A percentile compares a stretch with the other conserved stretches of the same genome.
phyloP scores from a whole-genome alignment of 2,888 invertebrate species.

The Prionchulus punctatus region DNA sequence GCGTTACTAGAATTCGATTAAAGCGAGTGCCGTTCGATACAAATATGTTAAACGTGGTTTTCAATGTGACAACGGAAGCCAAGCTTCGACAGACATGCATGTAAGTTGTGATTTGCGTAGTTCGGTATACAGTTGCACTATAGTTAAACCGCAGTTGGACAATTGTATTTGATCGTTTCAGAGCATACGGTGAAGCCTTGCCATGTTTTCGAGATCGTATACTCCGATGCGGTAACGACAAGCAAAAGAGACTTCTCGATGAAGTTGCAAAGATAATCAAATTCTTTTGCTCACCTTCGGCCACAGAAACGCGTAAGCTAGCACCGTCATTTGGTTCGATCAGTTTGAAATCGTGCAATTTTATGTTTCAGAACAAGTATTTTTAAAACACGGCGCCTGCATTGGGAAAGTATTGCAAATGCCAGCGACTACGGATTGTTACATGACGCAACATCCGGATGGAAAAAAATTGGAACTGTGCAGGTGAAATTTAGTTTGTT shows the following conservation, averaged over 20 bases:
- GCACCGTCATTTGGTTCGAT: background rate
- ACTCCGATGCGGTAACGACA: constrained; percentile 24
- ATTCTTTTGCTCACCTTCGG: constrained; percentile 20
- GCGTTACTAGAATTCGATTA: constrained; percentile 22
- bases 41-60: constrained; percentile 25
- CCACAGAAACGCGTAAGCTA: background rate
- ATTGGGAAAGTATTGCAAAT: constrained; percentile 18
- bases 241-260: constrained; percentile 21
- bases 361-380: constrained; percentile 12
- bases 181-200: constrained; percentile 23
- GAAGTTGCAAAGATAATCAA: constrained; percentile 27
- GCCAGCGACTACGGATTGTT: constrained; percentile 17
- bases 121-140: too few species aligned
- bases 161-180: too few species aligned
- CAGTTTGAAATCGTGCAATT: background rate
- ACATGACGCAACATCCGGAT: background rate
- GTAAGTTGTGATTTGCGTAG: too few species aligned
- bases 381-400: constrained; percentile 23
- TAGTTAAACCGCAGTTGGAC: too few species aligned
- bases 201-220: constrained; percentile 27
- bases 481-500: background rate
- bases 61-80: constrained; percentile 24
- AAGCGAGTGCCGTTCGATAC: constrained; percentile 25
- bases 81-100: constrained; percentile 26
- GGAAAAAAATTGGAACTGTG: background rate